Evolutionary conservation across 2,888 invertebrate genomes (phyloP).

Genomic region (Zele albiditarsus): DNA sequence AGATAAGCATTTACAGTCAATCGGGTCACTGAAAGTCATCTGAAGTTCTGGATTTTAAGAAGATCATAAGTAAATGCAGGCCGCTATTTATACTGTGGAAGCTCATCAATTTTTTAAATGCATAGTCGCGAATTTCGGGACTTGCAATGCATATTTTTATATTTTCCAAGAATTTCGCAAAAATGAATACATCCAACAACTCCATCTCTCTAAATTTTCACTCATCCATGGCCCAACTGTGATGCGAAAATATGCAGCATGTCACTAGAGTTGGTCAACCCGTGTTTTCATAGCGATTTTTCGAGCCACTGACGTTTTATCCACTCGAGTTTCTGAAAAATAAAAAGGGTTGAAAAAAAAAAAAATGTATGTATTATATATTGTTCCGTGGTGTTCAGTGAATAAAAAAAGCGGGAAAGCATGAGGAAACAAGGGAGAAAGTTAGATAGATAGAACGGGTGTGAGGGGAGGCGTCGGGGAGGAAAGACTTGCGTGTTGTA

Average conservation of each 20-base stretch:
- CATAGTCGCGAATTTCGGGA: too few species aligned
- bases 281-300: conserved; percentile 27
- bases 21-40: too few species aligned
- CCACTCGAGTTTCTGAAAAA: not conserved
- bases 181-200: too few species aligned
- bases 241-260: not conserved
- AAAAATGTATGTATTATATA: too few species aligned
- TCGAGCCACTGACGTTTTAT: conserved; percentile 24
- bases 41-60: too few species aligned
- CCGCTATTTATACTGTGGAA: too few species aligned
- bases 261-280: not conserved
- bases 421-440: not conserved
- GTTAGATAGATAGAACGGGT: conserved; percentile 37
- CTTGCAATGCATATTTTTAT: too few species aligned
- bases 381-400: conserved; percentile 6
- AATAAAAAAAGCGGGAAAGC: not conserved
- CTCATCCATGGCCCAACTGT: conserved; percentile 5
- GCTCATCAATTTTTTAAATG: too few species aligned
- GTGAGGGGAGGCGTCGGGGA: conserved; percentile 38
- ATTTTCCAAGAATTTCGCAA: too few species aligned
- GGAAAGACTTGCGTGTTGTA: conserved; percentile 51
- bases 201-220: not conserved
- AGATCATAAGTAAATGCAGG: too few species aligned
- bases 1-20: too few species aligned
- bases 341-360: conserved; percentile 21